Evolutionary conservation across 2,888 invertebrate genomes (phyloP), one percentile per base, ranked within the genome.

Genomic region (Altica lythri): DNA sequence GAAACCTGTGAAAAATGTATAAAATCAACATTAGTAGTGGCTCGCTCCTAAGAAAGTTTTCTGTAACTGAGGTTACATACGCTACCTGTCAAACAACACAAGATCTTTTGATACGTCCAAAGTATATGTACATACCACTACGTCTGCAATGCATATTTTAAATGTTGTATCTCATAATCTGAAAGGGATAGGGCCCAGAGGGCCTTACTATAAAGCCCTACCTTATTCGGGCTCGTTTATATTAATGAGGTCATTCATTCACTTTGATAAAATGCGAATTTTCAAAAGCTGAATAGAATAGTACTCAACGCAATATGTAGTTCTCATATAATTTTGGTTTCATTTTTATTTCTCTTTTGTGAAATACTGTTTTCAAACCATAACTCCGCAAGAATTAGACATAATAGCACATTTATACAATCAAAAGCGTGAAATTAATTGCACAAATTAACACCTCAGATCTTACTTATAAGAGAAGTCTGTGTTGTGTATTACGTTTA

Each of bases 221-320:
- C 49, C 49, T 61, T 61, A 62, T 64, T 53, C 63, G 49, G 56
- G 54, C 59, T 66, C 64, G 60, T 69, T 66, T 69, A 69, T 69
- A 69, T 69, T 69, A 69, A 69, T 69, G 68, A 69, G 63, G 66
- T 61, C 59, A 66, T 69, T 61, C 59, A 66, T 69, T 69, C 68
- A 65, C 56, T 61, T 62, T 63, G 65, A 63, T 64, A 65, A 63
- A 61, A 60, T 47, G 42, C 32, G 44, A 51, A 35, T 58, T 57
- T 53, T 57, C 51, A 56, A 56, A 57, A 48, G 54, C 38, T 44
- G 44, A 53, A 59, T 56, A 56, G 4, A 34, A 18, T 37, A 19
- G 34, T 45, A 45, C 29, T 45, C 44, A 14, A n/a, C 27, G 35
- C 35, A 45, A 44, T 32, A 16, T 49, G 25, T 42, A 49, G 49